Evolutionary conservation across 1,140 invertebrate species (phyloP), one percentile per base, ranked within the genome.

Genomic region (Zaprionus vittiger): DNA sequence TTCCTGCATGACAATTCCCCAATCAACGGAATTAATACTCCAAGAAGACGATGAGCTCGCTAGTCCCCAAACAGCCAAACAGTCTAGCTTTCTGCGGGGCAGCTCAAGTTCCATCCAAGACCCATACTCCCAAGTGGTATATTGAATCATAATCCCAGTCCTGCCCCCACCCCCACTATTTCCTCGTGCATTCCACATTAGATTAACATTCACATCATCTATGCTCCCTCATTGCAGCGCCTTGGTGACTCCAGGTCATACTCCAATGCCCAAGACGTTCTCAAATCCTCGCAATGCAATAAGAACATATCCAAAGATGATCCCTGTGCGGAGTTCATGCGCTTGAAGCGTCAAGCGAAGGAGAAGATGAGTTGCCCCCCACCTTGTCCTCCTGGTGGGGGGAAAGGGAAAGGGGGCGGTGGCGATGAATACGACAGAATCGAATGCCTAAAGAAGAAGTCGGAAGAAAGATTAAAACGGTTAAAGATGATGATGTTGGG

Each of bases 231-330:
- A 15, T 59, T 61, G 1, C 54, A 87, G 84, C 68, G 49, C 31
- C 79, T 72, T 83, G 67, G 61, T 1, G 75, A 79, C 7, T 28
- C 26, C 4, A 75, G 71, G 37, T 41, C 41, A 17, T 31, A 59
- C 12, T 73, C 70, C 24, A 79, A 75, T 1, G 81, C 84, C 28
- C 74, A 81, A 60, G 75, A 89, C 15, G 81, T 84, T 7, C 64
- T 89, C 0, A 89, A 89, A 28, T 90, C 83, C 0, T 85, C 84
- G 2, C 77, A 80, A 24, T 70, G 77, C 38, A 72, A 79, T 6
- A 80, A 82, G 11, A 20, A 66, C 9, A 14, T 47, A 9, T 4
- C 38, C 1, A 41, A 72, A 14, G 47, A 12, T 20, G 68, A 75
- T 77, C 55, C 76, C 14, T 90, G 85, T 17, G 86, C 69, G 0